Conservation (phyloP, 2,888 invertebrate species). For the Mechanitis mazaeus region DNA sequence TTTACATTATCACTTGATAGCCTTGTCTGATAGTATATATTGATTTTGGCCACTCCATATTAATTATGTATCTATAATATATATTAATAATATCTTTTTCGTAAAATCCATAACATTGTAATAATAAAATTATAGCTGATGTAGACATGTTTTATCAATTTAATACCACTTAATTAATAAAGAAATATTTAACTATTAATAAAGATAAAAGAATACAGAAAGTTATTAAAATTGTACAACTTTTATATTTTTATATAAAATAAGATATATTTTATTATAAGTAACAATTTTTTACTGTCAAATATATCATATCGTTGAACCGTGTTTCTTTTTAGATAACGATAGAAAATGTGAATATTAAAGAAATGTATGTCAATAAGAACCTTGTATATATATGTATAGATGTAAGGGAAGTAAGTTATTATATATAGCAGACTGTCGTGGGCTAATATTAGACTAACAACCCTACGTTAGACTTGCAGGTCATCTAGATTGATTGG, state of each 20-base stretch:
- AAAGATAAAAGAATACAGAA: neutral
- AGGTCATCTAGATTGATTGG: constrained; percentile 67
- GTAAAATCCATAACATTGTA: neutral
- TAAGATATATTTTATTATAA: no score
- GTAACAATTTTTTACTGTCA: no score
- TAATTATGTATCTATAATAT: neutral
- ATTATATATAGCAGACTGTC: constrained; percentile 31
- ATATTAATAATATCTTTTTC: neutral
- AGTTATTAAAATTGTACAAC: constrained; percentile 1
- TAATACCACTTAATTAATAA: no score
- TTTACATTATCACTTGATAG: constrained; percentile 25
- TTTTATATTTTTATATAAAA: no score
- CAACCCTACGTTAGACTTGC: constrained; percentile 47
- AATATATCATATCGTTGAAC: neutral
- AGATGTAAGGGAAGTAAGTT: constrained; percentile 29
- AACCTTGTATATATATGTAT: neutral
- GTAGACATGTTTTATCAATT: no score
- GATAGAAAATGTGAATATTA: neutral
- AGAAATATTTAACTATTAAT: no score
- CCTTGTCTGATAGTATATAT: constrained; percentile 24
- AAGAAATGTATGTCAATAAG: constrained; percentile 7
- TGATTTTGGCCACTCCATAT: constrained; percentile 12
- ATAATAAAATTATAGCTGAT: neutral
- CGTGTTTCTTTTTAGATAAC: neutral
- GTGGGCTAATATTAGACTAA: constrained; percentile 50